These are phyloP conservation scores for Phaethon lepturus DNA, from an alignment of 2,113 vertebrate genomes.

Conservation along the genomic window DNA sequence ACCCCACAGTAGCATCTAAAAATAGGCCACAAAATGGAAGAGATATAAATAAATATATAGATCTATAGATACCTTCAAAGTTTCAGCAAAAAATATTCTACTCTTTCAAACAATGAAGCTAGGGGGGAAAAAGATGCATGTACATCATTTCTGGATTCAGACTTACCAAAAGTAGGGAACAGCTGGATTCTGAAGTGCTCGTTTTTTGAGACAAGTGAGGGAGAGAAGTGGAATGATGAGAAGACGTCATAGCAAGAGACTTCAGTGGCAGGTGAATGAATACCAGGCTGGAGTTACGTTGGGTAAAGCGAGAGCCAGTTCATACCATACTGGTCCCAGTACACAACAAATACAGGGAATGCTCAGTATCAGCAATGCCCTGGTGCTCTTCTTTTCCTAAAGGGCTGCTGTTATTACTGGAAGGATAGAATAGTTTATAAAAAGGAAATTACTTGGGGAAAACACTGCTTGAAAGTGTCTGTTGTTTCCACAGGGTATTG, in stretches of 20 bases:
- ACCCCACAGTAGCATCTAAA: background rate
- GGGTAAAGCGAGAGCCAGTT: background rate
- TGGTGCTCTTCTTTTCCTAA: background rate
- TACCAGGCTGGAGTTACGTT: background rate
- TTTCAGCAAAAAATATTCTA: background rate
- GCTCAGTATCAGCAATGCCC: background rate
- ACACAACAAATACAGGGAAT: background rate
- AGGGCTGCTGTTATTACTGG: background rate
- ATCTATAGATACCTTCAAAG: background rate
- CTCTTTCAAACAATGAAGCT: background rate
- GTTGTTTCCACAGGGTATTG: background rate
- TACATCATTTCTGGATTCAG: background rate
- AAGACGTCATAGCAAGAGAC: background rate
- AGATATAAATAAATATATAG: background rate
- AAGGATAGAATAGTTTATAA: background rate
- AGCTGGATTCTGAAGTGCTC: background rate
- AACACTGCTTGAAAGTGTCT: background rate
- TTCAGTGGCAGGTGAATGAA: background rate
- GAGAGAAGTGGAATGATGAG: background rate
- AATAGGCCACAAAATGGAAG: background rate
- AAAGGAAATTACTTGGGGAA: background rate
- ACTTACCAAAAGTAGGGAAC: background rate
- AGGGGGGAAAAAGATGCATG: rapidly evolving
- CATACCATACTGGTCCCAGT: background rate
- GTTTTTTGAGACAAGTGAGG: background rate